Base-by-base conservation (phyloP, 2,797 vertebrate genomes). In the Salarias fasciatus region DNA sequence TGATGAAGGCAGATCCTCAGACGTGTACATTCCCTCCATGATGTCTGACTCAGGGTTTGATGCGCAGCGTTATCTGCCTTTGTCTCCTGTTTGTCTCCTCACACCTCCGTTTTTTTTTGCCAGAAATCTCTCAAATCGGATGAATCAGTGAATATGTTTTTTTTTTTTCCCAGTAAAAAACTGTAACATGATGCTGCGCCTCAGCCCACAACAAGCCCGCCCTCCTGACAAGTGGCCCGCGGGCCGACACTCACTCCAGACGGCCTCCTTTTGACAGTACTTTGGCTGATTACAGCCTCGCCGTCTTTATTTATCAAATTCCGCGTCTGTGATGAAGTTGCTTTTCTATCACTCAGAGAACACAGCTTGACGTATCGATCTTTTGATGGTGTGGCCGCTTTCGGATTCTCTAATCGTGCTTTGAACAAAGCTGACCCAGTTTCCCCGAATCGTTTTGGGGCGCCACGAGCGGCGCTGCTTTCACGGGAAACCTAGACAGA, bases 101-200 rank as follows among this genome's bases (percentile, higher is more conserved):
- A 13, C 15, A 8, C 5, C 12, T 18, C 31, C 9, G 37, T 33
- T 49, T 7, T 28, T 33, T 49, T 7, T 28, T n/a, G 37, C 42
- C 53, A 56, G 35, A 36, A 36, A 56, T 49, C 37, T 49, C 9
- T 2, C 30, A n/a, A 47, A 28, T 41, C 40, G 14, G 61, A 53
- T 8, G 41, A 18, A 38, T 24, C 43, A 18, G 5, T 41, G 10
- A 1, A 15, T 15, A 58, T 8, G 6, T 8, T n/a, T 4, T 24
- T 24, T 38, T 13, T 38, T 18, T 53, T 51, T 45, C 14, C 14
- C 11, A 28, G 8, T n/a, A 24, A 18, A 18, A 24, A 24, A 24
- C 29, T 51, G 28, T 11, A 28, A 46, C 53, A 54, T 44, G 11
- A 14, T 58, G n/a, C 15, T 37, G 2, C 31, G 30, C 53, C 5